Evolutionary conservation across 2,113 vertebrate species (phyloP).

Genomic region (Macroglossus sobrinus): DNA sequence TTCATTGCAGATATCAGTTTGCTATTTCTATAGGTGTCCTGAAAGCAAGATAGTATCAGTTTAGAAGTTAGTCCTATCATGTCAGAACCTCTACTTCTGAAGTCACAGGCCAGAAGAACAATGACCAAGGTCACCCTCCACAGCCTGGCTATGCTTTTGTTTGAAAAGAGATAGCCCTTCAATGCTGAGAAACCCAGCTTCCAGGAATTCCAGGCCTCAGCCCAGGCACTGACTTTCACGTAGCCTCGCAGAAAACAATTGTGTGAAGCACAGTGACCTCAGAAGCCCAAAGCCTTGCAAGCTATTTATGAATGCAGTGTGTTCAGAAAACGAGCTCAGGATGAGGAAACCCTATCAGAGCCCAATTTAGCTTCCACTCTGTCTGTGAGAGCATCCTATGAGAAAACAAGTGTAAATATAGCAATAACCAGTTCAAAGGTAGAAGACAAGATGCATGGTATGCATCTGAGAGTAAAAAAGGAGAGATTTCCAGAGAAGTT

Average conservation of each 20-base stretch:
- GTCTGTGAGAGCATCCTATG: slow-evolving; percentile 60
- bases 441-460: neutral
- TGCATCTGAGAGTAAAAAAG: neutral
- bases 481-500: neutral
- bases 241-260: slow-evolving; percentile 81
- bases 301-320: slow-evolving; percentile 82
- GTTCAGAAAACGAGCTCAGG: slow-evolving; percentile 68
- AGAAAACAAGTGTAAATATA: slow-evolving; percentile 63
- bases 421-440: slow-evolving; percentile 47
- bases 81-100: slow-evolving; percentile 53
- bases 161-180: slow-evolving; percentile 82
- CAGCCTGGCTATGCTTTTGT: slow-evolving; percentile 75
- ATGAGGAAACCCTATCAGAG: slow-evolving; percentile 79
- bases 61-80: slow-evolving; percentile 9
- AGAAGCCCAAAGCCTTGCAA: slow-evolving; percentile 74
- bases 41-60: neutral
- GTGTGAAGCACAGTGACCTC: slow-evolving; percentile 85
- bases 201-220: slow-evolving; percentile 80
- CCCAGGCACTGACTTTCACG: slow-evolving; percentile 78
- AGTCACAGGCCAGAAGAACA: slow-evolving; percentile 71
- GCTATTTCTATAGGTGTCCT: neutral
- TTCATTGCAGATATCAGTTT: neutral
- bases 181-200: slow-evolving; percentile 85
- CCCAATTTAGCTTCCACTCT: slow-evolving; percentile 69
- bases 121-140: slow-evolving; percentile 82